Percentiles rank a stretch among this genome's conserved stretches.
These are phyloP conservation scores for Acanthaster planci DNA, from an alignment of 35 echinoderm and acorn worm genomes.

Conservation along the genomic window DNA sequence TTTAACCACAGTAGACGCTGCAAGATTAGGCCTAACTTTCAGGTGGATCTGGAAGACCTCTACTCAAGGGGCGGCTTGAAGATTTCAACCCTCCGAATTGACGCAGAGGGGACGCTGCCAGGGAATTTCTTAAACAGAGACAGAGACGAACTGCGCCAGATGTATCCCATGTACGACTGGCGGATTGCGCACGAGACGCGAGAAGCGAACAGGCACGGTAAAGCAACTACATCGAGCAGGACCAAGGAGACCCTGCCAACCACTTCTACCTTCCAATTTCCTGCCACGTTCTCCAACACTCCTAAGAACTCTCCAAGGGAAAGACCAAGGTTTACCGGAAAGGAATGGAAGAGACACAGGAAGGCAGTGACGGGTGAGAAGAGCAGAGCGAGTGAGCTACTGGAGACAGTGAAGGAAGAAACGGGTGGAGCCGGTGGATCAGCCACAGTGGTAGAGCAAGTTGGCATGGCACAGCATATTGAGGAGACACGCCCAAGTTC, in stretches of 20 bases:
- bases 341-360: neutral
- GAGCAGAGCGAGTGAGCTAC: neutral
- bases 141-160: constrained; percentile 53
- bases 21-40: constrained; percentile 32
- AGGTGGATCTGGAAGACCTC: constrained; percentile 54
- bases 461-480: neutral
- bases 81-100: constrained; percentile 55
- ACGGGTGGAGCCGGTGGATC: neutral
- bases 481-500: neutral
- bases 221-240: neutral
- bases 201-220: neutral
- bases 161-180: constrained; percentile 84
- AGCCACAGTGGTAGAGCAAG: neutral
- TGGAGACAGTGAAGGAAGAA: neutral
- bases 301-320: neutral
- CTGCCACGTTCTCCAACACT: neutral
- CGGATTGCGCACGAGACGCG: neutral
- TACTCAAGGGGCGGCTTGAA: constrained; percentile 51
- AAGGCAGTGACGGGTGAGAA: neutral
- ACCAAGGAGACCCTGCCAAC: neutral
- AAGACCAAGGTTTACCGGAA: neutral
- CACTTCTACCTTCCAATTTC: neutral
- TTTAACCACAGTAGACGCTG: neutral
- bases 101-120: constrained; percentile 48
- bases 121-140: constrained; percentile 59